Evolutionary conservation across 2,797 vertebrate genomes (phyloP).

Genomic region (Tapera naevia): DNA sequence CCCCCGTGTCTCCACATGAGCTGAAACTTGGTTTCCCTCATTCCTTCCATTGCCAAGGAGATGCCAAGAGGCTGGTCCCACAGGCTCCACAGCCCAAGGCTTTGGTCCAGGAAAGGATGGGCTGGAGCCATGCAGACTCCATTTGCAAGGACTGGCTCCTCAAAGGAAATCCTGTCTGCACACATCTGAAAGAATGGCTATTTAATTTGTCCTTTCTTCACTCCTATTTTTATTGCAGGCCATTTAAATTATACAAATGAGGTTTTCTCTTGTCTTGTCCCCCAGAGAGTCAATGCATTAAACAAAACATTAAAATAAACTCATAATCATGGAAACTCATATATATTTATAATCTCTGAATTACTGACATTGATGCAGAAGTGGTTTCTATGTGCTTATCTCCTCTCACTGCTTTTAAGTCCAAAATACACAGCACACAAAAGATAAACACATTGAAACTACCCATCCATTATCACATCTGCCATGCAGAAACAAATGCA

Average conservation of each 20-base stretch:
- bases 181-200: not conserved
- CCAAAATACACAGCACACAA: not conserved
- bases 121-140: not conserved
- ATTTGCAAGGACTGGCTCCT: not conserved
- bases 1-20: rapidly evolving
- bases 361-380: slow-evolving; percentile 58
- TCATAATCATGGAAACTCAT: slow-evolving; percentile 11
- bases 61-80: not conserved
- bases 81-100: not conserved
- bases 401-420: not conserved
- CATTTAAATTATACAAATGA: slow-evolving; percentile 49
- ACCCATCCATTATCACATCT: slow-evolving; percentile 34
- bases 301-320: slow-evolving; percentile 50
- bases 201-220: slow-evolving; percentile 10
- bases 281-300: slow-evolving; percentile 26
- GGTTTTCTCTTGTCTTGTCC: not conserved
- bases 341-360: slow-evolving; percentile 60
- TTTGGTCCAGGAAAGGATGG: not conserved
- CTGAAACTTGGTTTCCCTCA: not conserved
- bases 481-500: slow-evolving; percentile 14
- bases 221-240: slow-evolving; percentile 32
- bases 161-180: not conserved
- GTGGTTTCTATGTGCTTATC: not conserved
- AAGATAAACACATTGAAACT: slow-evolving; percentile 44
- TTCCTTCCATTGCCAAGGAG: not conserved